Evolutionary conservation across 2,797 vertebrate genomes (phyloP).

Genomic region (Hippocampus kuda): DNA sequence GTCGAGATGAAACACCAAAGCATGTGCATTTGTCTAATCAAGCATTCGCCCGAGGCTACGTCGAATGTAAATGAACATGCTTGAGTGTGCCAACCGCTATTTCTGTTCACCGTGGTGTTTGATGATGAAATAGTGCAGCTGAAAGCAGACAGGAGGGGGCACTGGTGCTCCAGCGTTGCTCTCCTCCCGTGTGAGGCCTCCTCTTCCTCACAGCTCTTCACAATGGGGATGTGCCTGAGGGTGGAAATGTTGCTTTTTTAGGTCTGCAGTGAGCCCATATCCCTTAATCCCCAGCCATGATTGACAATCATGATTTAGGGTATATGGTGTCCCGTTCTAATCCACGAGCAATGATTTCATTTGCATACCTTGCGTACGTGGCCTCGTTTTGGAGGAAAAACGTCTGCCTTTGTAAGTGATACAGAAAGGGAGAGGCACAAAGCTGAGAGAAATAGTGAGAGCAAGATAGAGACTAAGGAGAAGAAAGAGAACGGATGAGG

Average conservation of each 20-base stretch:
- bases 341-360: slow-evolving; percentile 99
- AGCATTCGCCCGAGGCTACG: slow-evolving; percentile 55
- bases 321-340: slow-evolving; percentile 98
- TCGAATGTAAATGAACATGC: slow-evolving; percentile 60
- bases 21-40: slow-evolving; percentile 66
- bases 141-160: slow-evolving; percentile 78
- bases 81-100: slow-evolving; percentile 58
- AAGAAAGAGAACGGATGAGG: slow-evolving; percentile 57
- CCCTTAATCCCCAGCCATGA: slow-evolving; percentile 99
- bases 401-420: slow-evolving; percentile 77
- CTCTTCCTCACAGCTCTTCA: slow-evolving; percentile 75
- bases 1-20: slow-evolving; percentile 69
- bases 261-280: slow-evolving; percentile 95
- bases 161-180: slow-evolving; percentile 90
- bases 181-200: slow-evolving; percentile 53
- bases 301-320: slow-evolving; percentile 99
- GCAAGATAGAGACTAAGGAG: slow-evolving; percentile 61
- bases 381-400: slow-evolving; percentile 85
- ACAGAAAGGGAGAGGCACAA: slow-evolving; percentile 61
- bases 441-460: slow-evolving; percentile 53
- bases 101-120: slow-evolving; percentile 49
- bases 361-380: slow-evolving; percentile 96
- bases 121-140: slow-evolving; percentile 63
- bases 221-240: slow-evolving; percentile 96
- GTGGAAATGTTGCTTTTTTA: slow-evolving; percentile 97